Percentiles rank a stretch among this genome's conserved stretches.
Evolutionary conservation across 2,888 invertebrate species (phyloP).

Genomic region (Diadromus collaris): DNA sequence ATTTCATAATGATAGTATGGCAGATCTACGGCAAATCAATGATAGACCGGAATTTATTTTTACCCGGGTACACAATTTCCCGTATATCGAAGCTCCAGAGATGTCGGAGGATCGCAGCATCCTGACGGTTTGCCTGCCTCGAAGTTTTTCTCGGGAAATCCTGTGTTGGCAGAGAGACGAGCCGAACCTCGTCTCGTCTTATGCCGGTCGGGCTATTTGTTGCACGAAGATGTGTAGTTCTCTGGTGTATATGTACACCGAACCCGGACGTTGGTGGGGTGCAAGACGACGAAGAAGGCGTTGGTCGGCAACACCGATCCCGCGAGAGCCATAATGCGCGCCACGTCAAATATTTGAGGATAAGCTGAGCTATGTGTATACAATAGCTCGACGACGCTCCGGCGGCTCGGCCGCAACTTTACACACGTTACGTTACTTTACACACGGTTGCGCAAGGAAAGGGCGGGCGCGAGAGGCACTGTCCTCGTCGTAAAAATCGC

Average conservation of each 20-base stretch:
- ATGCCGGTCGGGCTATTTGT: slow-evolving; percentile 23
- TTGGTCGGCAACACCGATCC: slow-evolving; percentile 34
- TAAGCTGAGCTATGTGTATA: slow-evolving; percentile 62
- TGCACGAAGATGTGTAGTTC: slow-evolving; percentile 8
- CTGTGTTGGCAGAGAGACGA: slow-evolving; percentile 32
- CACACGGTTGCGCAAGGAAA: slow-evolving; percentile 64
- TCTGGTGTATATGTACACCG: slow-evolving; percentile 2
- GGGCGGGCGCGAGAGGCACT: slow-evolving; percentile 25
- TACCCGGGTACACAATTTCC: neutral
- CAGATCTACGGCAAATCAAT: no score
- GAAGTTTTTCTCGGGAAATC: slow-evolving; percentile 15
- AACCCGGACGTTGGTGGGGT: neutral
- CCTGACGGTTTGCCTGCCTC: neutral
- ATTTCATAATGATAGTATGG: no score
- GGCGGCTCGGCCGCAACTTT: slow-evolving; percentile 49
- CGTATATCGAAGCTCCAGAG: neutral
- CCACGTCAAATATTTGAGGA: slow-evolving; percentile 70
- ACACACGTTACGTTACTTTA: slow-evolving; percentile 58
- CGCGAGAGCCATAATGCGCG: slow-evolving; percentile 63
- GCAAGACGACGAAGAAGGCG: slow-evolving; percentile 27
- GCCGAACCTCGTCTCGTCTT: slow-evolving; percentile 18
- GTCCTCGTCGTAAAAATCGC: slow-evolving; percentile 16
- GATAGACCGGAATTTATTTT: no score
- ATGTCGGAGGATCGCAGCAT: neutral
- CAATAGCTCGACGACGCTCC: slow-evolving; percentile 28